phyloP scores from a whole-genome alignment of 2,113 vertebrate species.

The Cyanoramphus novaezelandiae region DNA sequence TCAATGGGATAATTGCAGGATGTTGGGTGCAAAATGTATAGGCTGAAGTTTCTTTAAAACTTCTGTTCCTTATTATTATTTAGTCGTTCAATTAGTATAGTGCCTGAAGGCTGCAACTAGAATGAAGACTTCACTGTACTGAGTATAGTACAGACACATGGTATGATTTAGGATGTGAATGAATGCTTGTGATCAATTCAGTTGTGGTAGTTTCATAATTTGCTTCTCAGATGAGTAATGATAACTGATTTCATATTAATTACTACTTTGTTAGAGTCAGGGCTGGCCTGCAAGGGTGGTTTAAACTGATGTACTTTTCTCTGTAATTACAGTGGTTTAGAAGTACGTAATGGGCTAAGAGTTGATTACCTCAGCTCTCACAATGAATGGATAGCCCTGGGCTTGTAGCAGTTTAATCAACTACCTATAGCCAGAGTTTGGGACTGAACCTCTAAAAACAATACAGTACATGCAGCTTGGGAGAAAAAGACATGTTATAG shows the following conservation, averaged over 20 bases:
- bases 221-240: not conserved
- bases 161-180: not conserved
- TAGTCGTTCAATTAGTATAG: not conserved
- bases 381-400: not conserved
- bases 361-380: not conserved
- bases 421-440: not conserved
- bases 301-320: not conserved
- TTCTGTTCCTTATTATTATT: not conserved
- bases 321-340: not conserved
- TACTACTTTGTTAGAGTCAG: not conserved
- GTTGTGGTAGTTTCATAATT: not conserved
- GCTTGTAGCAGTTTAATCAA: not conserved
- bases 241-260: not conserved
- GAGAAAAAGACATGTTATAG: not conserved
- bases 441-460: not conserved
- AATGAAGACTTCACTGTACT: not conserved
- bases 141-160: not conserved
- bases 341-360: not conserved
- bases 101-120: not conserved
- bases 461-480: not conserved
- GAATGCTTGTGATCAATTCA: not conserved
- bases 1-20: not conserved
- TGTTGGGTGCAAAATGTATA: not conserved
- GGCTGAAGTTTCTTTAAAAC: not conserved
- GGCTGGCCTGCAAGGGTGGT: not conserved